These are phyloP conservation scores for Gnathonemus longibarbis DNA, from an alignment of 2,113 vertebrate genomes.

Conservation along the genomic window DNA sequence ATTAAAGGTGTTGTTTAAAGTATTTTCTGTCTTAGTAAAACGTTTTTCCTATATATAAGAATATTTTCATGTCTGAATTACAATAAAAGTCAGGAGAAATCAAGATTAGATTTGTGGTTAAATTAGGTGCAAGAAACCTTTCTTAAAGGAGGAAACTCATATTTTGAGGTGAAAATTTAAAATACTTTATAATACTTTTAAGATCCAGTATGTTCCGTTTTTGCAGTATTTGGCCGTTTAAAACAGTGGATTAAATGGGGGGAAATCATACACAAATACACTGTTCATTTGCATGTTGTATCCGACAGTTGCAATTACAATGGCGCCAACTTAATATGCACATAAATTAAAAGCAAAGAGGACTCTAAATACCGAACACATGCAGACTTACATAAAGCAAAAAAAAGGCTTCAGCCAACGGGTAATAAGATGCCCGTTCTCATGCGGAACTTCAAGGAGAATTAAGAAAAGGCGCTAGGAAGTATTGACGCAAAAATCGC, in stretches of 20 bases:
- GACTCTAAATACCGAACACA: constrained; percentile 58
- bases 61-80: background rate
- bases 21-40: background rate
- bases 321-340: constrained; percentile 67
- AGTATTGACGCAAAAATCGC: background rate
- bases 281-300: constrained; percentile 62
- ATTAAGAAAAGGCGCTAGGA: background rate
- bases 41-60: background rate
- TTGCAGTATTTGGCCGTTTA: background rate
- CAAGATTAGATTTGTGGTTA: background rate
- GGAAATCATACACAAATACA: constrained; percentile 31
- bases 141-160: background rate
- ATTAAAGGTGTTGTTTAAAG: background rate
- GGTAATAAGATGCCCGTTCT: constrained; percentile 57
- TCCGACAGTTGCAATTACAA: constrained; percentile 72
- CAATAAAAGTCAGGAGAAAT: background rate
- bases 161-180: background rate
- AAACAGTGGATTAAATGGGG: constrained; percentile 20
- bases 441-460: constrained; percentile 48
- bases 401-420: constrained; percentile 36
- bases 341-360: constrained; percentile 71
- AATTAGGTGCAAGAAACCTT: background rate
- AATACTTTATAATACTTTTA: background rate
- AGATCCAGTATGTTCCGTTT: background rate
- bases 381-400: constrained; percentile 51